These are phyloP conservation scores for Pinctada fucata DNA, from an alignment of 2,888 invertebrate genomes.

Conservation along the genomic window DNA sequence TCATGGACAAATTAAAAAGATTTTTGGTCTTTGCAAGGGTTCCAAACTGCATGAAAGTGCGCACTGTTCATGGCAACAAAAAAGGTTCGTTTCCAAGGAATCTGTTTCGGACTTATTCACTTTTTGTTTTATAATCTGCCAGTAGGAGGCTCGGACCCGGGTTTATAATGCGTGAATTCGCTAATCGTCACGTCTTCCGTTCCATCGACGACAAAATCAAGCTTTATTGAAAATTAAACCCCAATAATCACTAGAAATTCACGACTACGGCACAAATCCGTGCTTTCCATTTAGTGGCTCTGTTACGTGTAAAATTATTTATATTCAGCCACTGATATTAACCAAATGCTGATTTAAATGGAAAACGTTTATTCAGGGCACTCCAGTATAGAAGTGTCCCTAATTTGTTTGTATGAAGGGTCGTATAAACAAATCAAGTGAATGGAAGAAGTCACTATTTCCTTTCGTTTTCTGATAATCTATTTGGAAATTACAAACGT, in stretches of 20 bases:
- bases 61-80: not conserved
- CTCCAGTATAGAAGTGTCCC: slow-evolving; percentile 42
- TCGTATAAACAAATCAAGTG: slow-evolving; percentile 43
- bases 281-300: not conserved
- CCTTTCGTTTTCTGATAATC: slow-evolving; percentile 40
- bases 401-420: slow-evolving; percentile 47
- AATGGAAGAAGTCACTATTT: slow-evolving; percentile 39
- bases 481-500: slow-evolving; percentile 37
- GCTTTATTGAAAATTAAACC: slow-evolving; percentile 1
- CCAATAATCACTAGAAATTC: not conserved
- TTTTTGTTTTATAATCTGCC: not conserved
- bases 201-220: not conserved
- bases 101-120: not conserved
- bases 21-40: not conserved
- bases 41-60: not conserved
- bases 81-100: not conserved
- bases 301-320: slow-evolving; percentile 17
- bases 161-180: not conserved
- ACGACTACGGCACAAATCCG: slow-evolving; percentile 3
- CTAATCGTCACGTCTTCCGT: slow-evolving; percentile 1
- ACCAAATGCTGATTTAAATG: slow-evolving; percentile 36
- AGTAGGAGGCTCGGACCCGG: not conserved
- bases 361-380: slow-evolving; percentile 37
- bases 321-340: slow-evolving; percentile 21
- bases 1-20: not conserved